A percentile compares a stretch with the other conserved stretches of the same genome.
Evolutionary conservation across 2,888 invertebrate genomes (phyloP).

Genomic region (Plemyria rubiginata): DNA sequence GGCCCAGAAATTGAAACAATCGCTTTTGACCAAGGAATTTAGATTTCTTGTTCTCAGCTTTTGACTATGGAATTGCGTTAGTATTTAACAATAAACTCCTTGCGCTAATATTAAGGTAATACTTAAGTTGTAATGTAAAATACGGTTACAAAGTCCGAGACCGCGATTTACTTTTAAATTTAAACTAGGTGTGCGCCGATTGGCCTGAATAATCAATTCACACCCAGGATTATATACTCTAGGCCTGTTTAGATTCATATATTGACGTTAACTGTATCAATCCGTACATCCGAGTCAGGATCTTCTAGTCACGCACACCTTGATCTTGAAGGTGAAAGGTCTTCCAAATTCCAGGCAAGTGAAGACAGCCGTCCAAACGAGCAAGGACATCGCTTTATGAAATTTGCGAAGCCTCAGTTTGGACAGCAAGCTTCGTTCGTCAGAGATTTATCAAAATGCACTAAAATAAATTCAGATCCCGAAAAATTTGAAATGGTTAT

Average conservation of each 20-base stretch:
- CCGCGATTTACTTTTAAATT: neutral
- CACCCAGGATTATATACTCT: too few relatives aligned
- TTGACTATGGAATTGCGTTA: neutral
- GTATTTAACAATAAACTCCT: neutral
- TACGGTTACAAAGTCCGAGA: neutral
- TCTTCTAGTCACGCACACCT: neutral
- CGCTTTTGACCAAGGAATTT: too few relatives aligned
- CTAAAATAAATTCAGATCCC: neutral
- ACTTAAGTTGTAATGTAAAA: too few relatives aligned
- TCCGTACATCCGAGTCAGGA: too few relatives aligned
- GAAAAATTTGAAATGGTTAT: neutral
- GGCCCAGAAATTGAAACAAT: too few relatives aligned
- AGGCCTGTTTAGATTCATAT: too few relatives aligned
- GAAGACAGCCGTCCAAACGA: neutral
- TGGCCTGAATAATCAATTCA: too few relatives aligned
- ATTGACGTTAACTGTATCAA: too few relatives aligned
- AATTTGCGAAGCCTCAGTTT: neutral
- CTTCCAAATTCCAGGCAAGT: neutral
- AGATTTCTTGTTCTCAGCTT: too few relatives aligned
- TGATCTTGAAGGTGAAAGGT: neutral
- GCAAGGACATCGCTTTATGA: neutral
- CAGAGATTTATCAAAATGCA: neutral
- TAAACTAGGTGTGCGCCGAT: neutral
- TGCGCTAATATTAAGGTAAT: neutral
- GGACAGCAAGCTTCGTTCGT: neutral